These are phyloP conservation scores for Microctonus brassicae DNA, from an alignment of 2,888 invertebrate genomes.

Conservation along the genomic window DNA sequence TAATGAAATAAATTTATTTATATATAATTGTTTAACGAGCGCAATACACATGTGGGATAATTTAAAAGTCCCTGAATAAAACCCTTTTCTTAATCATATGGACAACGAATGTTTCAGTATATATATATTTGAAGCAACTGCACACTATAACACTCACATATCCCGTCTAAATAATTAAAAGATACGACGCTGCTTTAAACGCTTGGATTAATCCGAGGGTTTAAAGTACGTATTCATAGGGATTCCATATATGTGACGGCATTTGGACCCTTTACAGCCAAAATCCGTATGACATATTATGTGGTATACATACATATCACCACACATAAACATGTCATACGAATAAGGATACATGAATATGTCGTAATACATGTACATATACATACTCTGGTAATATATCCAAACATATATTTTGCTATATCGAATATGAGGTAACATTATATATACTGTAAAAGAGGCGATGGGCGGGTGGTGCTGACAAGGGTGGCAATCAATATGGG, in stretches of 20 bases:
- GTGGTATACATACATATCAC: conserved; percentile 16
- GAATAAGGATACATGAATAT: not conserved
- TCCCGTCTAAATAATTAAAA: conserved; percentile 62
- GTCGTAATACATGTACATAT: not conserved
- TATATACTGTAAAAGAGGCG: conserved; percentile 46
- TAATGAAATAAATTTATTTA: not conserved
- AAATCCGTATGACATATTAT: conserved; percentile 29
- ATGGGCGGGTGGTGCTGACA: conserved; percentile 57
- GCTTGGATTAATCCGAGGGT: conserved; percentile 21
- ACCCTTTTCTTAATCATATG: conserved; percentile 53
- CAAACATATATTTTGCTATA: not conserved
- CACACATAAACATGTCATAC: no score
- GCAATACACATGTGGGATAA: not conserved
- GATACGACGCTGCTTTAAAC: conserved; percentile 54
- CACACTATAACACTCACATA: conserved; percentile 36
- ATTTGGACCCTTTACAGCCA: conserved; percentile 21
- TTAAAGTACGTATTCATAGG: conserved; percentile 28
- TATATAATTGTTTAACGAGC: conserved; percentile 15
- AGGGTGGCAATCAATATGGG: conserved; percentile 70
- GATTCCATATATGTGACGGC: conserved; percentile 19
- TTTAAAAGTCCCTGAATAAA: conserved; percentile 10
- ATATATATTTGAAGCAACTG: conserved; percentile 56
- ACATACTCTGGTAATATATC: no score
- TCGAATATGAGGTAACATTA: conserved; percentile 59
- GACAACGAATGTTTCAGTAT: conserved; percentile 44